Evolutionary conservation across 2,888 invertebrate genomes (phyloP).

Genomic region (Orchesellides sinensis): DNA sequence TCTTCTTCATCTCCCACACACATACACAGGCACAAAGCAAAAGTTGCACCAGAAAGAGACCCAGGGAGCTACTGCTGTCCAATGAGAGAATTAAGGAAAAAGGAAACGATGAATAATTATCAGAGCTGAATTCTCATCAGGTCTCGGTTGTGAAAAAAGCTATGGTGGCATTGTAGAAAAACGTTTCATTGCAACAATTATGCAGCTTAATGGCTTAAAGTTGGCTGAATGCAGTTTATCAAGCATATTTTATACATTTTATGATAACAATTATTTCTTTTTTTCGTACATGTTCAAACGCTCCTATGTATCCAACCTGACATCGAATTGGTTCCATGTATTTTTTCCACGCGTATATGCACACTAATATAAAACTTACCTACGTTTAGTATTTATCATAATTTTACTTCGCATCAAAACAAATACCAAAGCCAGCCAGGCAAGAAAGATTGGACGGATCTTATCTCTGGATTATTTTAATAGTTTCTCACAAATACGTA

Average conservation of each 20-base stretch:
- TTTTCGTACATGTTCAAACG: neutral
- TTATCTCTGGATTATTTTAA: constrained; percentile 31
- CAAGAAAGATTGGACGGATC: constrained; percentile 31
- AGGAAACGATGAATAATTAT: constrained; percentile 57
- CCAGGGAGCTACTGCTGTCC: too few species aligned
- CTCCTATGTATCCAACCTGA: neutral
- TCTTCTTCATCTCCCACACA: constrained; percentile 43
- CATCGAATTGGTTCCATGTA: too few species aligned
- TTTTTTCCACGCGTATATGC: too few species aligned
- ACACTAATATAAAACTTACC: too few species aligned
- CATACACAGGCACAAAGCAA: constrained; percentile 5
- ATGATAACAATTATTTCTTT: neutral
- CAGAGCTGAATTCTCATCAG: constrained; percentile 31
- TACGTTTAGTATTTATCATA: too few species aligned
- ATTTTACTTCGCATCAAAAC: neutral
- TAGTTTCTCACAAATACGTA: constrained; percentile 1
- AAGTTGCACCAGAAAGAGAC: constrained; percentile 12
- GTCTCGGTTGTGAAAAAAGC: neutral
- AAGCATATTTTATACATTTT: neutral
- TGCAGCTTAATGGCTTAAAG: neutral
- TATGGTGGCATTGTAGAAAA: neutral
- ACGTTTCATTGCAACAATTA: neutral
- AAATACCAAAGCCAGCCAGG: constrained; percentile 13
- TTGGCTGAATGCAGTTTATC: neutral
- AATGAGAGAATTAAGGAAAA: constrained; percentile 37